Conservation (phyloP, 2,113 vertebrate species). For the Lipophrys pholis region DNA sequence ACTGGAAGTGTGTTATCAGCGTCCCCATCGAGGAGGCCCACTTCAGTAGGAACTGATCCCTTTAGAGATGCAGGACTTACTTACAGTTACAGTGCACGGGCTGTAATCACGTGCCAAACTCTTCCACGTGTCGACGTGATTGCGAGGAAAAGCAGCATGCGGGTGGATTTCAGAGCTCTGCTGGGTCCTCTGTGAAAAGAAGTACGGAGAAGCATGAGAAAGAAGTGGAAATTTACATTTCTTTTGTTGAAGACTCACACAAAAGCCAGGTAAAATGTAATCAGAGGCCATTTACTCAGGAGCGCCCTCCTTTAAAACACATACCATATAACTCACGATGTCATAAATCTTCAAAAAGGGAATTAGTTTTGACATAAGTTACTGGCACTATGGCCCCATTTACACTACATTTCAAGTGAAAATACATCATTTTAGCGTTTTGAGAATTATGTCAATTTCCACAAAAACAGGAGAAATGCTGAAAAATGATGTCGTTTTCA, state of each 20-base stretch:
- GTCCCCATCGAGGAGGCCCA: constrained; percentile 34
- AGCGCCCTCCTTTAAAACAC: constrained; percentile 4
- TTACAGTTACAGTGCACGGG: neutral
- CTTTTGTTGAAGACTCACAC: constrained; percentile 13
- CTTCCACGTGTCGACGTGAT: constrained; percentile 9
- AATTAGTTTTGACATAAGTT: too few relatives aligned
- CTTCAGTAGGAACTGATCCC: constrained; percentile 45
- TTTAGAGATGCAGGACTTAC: constrained; percentile 46
- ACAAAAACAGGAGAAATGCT: too few relatives aligned
- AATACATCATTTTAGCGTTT: too few relatives aligned
- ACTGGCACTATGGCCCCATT: too few relatives aligned
- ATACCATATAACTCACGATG: neutral
- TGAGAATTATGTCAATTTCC: too few relatives aligned
- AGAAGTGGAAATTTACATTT: constrained; percentile 16
- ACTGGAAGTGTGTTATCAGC: constrained; percentile 62
- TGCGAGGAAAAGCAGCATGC: neutral
- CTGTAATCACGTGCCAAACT: constrained; percentile 25
- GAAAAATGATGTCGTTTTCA: too few relatives aligned
- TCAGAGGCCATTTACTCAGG: constrained; percentile 48
- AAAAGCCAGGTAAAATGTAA: constrained; percentile 47
- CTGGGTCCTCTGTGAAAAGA: neutral
- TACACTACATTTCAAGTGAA: too few relatives aligned
- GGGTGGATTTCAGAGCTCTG: constrained; percentile 28
- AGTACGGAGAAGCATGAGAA: constrained; percentile 5
- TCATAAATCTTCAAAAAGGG: constrained; percentile 1